Conservation (phyloP, 2,888 invertebrate genomes). For the Congeria kusceri region DNA sequence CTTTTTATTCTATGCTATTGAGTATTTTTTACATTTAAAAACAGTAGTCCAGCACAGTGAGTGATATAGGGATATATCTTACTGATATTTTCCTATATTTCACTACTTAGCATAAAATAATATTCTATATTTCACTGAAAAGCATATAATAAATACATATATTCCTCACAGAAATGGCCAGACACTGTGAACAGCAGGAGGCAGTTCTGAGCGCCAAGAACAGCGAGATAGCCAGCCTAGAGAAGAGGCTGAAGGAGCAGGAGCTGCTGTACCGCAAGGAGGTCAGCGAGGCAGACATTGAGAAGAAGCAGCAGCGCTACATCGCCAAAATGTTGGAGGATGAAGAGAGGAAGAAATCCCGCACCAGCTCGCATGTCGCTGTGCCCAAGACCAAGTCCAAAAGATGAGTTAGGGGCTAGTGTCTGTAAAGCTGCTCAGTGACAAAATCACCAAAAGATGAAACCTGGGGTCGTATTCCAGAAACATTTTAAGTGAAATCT, state of each 20-base stretch:
- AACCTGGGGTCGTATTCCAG: too few species aligned
- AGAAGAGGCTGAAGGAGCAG: constrained; percentile 65
- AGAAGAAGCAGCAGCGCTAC: constrained; percentile 69
- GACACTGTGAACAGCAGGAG: constrained; percentile 68
- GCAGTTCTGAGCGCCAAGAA: constrained; percentile 66
- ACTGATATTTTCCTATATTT: too few species aligned
- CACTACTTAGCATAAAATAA: too few species aligned
- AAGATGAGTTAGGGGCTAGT: constrained; percentile 8
- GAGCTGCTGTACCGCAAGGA: constrained; percentile 68
- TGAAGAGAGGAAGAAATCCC: constrained; percentile 63
- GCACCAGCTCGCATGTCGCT: constrained; percentile 31
- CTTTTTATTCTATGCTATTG: too few species aligned
- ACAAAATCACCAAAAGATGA: too few species aligned
- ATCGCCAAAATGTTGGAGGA: constrained; percentile 67
- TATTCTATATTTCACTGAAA: too few species aligned
- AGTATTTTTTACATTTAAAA: too few species aligned
- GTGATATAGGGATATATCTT: too few species aligned
- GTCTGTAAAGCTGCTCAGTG: too few species aligned
- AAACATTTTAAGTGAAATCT: too few species aligned
- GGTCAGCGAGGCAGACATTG: constrained; percentile 68
- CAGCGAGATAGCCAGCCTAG: constrained; percentile 66
- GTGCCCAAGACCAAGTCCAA: constrained; percentile 59
- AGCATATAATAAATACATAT: too few species aligned
- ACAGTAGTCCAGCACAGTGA: too few species aligned
- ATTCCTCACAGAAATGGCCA: constrained; percentile 63